Percentiles rank a stretch among this genome's conserved stretches.
Evolutionary conservation across 2,888 invertebrate genomes (phyloP).

Genomic region (Hemistola chrysoprasaria): DNA sequence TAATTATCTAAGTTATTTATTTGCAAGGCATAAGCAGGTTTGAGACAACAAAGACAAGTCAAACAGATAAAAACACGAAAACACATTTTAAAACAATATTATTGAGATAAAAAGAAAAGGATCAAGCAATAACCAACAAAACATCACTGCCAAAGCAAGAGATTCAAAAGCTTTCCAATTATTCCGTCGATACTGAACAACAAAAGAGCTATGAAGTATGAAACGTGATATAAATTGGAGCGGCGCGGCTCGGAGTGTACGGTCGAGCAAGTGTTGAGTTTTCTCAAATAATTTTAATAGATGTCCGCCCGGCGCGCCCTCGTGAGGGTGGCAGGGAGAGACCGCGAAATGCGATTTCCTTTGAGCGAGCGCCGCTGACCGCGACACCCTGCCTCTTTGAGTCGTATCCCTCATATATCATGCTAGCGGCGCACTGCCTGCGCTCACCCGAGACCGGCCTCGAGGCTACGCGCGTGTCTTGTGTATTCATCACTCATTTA

Average conservation of each 20-base stretch:
- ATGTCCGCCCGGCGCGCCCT: constrained; percentile 50
- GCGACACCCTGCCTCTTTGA: constrained; percentile 54
- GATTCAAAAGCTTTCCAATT: constrained; percentile 46
- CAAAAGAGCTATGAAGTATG: constrained; percentile 50
- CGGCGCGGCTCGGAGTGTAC: constrained; percentile 34
- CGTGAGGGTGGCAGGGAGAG: constrained; percentile 29
- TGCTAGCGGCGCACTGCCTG: constrained; percentile 41
- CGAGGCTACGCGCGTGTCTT: constrained; percentile 29
- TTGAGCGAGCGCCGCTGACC: constrained; percentile 69
- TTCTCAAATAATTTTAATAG: constrained; percentile 79
- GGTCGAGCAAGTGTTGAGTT: constrained; percentile 48
- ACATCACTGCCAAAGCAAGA: constrained; percentile 30
- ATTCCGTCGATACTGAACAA: constrained; percentile 46
- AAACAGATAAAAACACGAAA: too few species aligned
- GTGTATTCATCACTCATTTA: constrained; percentile 31
- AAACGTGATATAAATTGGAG: constrained; percentile 51
- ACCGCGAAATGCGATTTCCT: constrained; percentile 77
- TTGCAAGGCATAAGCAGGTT: too few species aligned
- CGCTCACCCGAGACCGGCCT: constrained; percentile 17
- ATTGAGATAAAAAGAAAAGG: too few species aligned
- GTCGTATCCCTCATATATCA: constrained; percentile 61
- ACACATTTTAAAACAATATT: too few species aligned
- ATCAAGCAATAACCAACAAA: constrained; percentile 1
- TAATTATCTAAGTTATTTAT: too few species aligned
- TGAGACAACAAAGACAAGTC: too few species aligned